These are phyloP conservation scores for Astur gentilis DNA, from an alignment of 2,113 vertebrate genomes.

Conservation along the genomic window DNA sequence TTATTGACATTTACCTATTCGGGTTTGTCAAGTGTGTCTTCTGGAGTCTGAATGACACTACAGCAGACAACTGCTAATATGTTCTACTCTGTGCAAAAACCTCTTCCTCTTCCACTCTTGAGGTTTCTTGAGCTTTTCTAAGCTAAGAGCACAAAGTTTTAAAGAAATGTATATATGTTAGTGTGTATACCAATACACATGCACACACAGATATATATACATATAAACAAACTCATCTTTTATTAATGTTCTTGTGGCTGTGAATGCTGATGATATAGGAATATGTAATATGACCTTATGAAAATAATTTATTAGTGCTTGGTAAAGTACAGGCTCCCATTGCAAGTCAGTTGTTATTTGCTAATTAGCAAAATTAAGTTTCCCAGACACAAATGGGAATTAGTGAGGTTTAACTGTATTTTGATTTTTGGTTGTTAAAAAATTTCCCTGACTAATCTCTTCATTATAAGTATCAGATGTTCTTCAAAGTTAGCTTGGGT, in stretches of 20 bases:
- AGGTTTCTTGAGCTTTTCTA: not conserved
- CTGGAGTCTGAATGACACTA: not conserved
- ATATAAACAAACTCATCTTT: not conserved
- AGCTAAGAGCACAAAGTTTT: not conserved
- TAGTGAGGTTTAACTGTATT: not conserved
- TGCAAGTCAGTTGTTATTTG: not conserved
- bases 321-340: not conserved
- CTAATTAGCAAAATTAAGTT: not conserved
- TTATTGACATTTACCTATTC: not conserved
- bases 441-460: not conserved
- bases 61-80: not conserved
- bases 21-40: not conserved
- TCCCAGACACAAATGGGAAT: not conserved
- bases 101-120: not conserved
- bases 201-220: not conserved
- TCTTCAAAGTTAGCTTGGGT: not conserved
- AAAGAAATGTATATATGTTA: not conserved
- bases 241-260: not conserved
- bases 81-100: not conserved
- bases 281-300: not conserved
- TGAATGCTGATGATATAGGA: not conserved
- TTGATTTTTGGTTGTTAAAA: not conserved
- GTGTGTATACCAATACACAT: not conserved
- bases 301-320: not conserved
- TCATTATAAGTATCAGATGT: not conserved